Conservation (phyloP, 2,888 invertebrate genomes). For the Cantharis lateralis region DNA sequence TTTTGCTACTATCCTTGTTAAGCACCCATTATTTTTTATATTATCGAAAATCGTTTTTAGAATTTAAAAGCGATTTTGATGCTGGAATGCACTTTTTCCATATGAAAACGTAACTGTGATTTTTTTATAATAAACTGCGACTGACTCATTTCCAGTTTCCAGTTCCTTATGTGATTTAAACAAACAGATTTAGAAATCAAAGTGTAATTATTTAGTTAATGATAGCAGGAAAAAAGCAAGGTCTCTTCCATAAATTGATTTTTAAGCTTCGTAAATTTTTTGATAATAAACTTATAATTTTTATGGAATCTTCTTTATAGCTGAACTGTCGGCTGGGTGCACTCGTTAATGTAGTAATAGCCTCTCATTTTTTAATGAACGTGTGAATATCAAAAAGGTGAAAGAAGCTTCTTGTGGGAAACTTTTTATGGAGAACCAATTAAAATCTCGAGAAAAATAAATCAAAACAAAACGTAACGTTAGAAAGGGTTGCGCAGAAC, state of each 20-base stretch:
- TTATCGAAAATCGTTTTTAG: background rate
- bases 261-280: background rate
- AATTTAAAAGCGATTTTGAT: background rate
- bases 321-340: background rate
- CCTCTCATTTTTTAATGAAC: background rate
- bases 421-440: slow-evolving; percentile 16
- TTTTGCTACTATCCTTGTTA: slow-evolving; percentile 12
- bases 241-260: background rate
- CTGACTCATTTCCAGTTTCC: background rate
- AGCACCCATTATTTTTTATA: background rate
- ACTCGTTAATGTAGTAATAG: background rate
- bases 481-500: slow-evolving; percentile 13
- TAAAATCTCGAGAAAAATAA: slow-evolving; percentile 19
- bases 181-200: background rate
- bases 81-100: background rate
- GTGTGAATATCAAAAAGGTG: background rate
- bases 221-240: background rate
- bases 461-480: slow-evolving; percentile 7
- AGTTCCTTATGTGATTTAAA: background rate
- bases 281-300: background rate
- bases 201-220: background rate
- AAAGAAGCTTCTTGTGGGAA: background rate
- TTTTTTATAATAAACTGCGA: background rate
- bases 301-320: background rate
- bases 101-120: background rate